A percentile compares a stretch with the other conserved stretches of the same genome.
phyloP scores from a whole-genome alignment of 2,113 vertebrate species.

The Cyprinodon tularosa region DNA sequence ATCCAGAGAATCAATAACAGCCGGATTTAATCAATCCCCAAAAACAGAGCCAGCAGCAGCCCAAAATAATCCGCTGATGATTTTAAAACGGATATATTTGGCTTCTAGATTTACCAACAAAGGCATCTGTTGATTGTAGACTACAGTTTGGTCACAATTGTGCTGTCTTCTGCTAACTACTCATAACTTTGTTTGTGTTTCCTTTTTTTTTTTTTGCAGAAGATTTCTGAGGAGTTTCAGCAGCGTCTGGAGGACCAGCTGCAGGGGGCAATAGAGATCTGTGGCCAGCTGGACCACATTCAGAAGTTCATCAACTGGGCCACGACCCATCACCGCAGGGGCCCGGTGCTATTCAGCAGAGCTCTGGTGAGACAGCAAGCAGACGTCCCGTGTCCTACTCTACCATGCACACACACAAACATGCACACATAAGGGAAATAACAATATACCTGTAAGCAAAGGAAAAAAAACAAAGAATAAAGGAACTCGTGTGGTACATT shows the following conservation, averaged over 20 bases:
- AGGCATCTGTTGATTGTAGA: slow-evolving; percentile 10
- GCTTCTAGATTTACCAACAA: slow-evolving; percentile 27
- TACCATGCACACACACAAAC: slow-evolving; percentile 9
- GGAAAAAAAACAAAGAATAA: not conserved
- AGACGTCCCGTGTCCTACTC: not conserved
- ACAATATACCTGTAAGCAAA: slow-evolving; percentile 8
- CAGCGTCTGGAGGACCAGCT: slow-evolving; percentile 91
- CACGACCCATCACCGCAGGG: slow-evolving; percentile 87
- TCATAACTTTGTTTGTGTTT: slow-evolving; percentile 8
- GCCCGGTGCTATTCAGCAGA: slow-evolving; percentile 96
- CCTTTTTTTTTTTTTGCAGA: slow-evolving; percentile 74
- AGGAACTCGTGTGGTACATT: not conserved
- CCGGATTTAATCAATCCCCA: slow-evolving; percentile 39
- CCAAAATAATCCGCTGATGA: slow-evolving; percentile 55
- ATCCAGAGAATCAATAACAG: slow-evolving; percentile 48
- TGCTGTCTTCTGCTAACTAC: slow-evolving; percentile 23
- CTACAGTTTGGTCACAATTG: slow-evolving; percentile 1
- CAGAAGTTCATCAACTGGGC: slow-evolving; percentile 98
- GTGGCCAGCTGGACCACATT: slow-evolving; percentile 92
- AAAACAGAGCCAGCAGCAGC: slow-evolving; percentile 49
- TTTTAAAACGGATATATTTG: slow-evolving; percentile 42
- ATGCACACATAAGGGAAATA: not conserved
- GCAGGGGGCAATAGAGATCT: slow-evolving; percentile 88
- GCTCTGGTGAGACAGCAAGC: slow-evolving; percentile 84
- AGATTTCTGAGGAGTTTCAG: slow-evolving; percentile 89